A percentile compares a stretch with the other conserved stretches of the same genome.
phyloP scores from a whole-genome alignment of 2,797 vertebrate genomes.

The Podarcis lilfordi region DNA sequence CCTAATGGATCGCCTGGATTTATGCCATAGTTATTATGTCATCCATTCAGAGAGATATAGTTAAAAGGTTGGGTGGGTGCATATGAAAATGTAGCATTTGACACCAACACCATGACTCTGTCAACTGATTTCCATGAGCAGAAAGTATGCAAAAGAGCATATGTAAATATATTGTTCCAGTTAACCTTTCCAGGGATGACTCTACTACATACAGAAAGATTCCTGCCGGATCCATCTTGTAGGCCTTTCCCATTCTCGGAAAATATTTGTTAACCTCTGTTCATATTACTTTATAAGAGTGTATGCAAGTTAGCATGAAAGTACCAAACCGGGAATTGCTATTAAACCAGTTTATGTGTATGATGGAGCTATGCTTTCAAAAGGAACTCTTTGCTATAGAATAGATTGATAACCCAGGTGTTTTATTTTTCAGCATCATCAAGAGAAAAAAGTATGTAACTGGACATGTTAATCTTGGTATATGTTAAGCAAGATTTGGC shows the following conservation, averaged over 20 bases:
- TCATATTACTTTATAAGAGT: background rate
- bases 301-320: background rate
- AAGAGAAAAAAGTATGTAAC: background rate
- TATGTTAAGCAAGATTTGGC: background rate
- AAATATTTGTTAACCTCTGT: no score
- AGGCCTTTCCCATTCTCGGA: no score
- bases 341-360: background rate
- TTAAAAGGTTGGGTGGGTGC: background rate
- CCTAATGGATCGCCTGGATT: background rate
- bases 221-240: background rate
- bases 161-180: background rate
- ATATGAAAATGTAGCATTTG: background rate
- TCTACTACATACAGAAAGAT: background rate
- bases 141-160: background rate
- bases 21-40: background rate
- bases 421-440: background rate
- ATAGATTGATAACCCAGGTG: background rate
- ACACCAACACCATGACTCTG: background rate
- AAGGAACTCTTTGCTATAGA: background rate
- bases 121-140: background rate
- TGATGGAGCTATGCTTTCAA: background rate
- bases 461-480: background rate
- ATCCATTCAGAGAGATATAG: background rate
- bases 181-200: background rate
- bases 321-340: background rate